Evolutionary conservation across 2,888 invertebrate species (phyloP), one percentile per base, ranked within the genome.

Genomic region (Teleogryllus oceanicus): DNA sequence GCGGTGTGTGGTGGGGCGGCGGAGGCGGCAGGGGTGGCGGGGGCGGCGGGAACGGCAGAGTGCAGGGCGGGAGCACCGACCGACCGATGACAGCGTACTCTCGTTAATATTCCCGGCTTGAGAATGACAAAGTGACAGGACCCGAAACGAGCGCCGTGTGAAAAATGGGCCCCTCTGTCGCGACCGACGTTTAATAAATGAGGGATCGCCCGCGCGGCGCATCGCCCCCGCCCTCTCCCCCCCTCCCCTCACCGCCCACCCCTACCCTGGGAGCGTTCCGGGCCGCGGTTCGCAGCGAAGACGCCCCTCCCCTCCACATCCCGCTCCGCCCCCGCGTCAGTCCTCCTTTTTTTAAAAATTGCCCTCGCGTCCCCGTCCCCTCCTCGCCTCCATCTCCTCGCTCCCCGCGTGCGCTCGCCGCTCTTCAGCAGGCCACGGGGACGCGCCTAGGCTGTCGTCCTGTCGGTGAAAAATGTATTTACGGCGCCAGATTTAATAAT

Each of bases 141-240:
- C 16, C 16, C 62, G 62, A 62, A 62, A 62, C 62, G 62, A 62
- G n/a, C 62, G 62, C 62, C 37, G 37, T 37, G 37, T 62, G 62
- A 62, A 62, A 62, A 62, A 62, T 62, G 62, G 62, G 62, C n/a
- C 62, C 16, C n/a, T 62, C 62, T 62, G 62, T 62, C 62, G 62
- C 62, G n/a, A 62, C 62, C 62, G 62, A 62, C 62, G 62, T 62
- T 62, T 62, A 62, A 62, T 62, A 62, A 62, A 62, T 62, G 62
- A 62, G 62, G 62, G n/a, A 62, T 62, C 62, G 62, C 62, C 62
- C 62, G 62, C 13, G 62, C 0, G 62, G 62, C 62, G 16, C 62
- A n/a, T 62, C n/a, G 62, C 62, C 16, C n/a, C 13, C 16, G 0
- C 62, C n/a, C 62, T 0, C 62, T 62, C 62, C 16, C 62, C 0